phyloP scores from a whole-genome alignment of 2,888 invertebrate genomes.

The Lasioglossum vierecki region DNA sequence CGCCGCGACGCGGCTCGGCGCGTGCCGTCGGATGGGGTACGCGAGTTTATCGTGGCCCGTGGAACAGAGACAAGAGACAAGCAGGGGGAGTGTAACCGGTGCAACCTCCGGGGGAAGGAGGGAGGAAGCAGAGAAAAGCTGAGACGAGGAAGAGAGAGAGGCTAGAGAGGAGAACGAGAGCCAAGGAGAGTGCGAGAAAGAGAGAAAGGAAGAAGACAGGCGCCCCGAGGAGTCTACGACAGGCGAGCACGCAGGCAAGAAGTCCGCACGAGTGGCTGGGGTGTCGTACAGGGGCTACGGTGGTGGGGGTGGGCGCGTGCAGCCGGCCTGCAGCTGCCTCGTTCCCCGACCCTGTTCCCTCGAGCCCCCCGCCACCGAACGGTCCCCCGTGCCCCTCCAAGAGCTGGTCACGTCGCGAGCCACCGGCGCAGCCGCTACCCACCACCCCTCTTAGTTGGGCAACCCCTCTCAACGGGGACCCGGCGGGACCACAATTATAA shows the following conservation, averaged over 20 bases:
- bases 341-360: slow-evolving; percentile 79
- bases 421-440: slow-evolving; percentile 76
- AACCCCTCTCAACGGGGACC: slow-evolving; percentile 83
- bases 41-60: slow-evolving; percentile 63
- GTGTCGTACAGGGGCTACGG: slow-evolving; percentile 71
- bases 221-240: slow-evolving; percentile 65
- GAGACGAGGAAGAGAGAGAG: neutral
- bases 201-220: slow-evolving; percentile 52
- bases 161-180: neutral
- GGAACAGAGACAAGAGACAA: slow-evolving; percentile 53
- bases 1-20: slow-evolving; percentile 69
- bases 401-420: slow-evolving; percentile 78
- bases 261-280: slow-evolving; percentile 72
- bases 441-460: slow-evolving; percentile 82
- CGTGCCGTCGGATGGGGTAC: slow-evolving; percentile 76
- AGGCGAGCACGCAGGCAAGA: slow-evolving; percentile 64
- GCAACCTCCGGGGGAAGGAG: slow-evolving; percentile 23
- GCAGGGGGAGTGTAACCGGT: slow-evolving; percentile 49
- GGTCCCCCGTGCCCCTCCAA: slow-evolving; percentile 54
- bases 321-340: slow-evolving; percentile 83
- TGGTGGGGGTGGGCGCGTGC: slow-evolving; percentile 86
- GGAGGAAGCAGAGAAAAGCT: slow-evolving; percentile 13
- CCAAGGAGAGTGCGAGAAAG: slow-evolving; percentile 11
- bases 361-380: slow-evolving; percentile 77
- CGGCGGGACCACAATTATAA: slow-evolving; percentile 81